These are phyloP conservation scores for Lagopus muta DNA, from an alignment of 2,113 vertebrate species.

Conservation along the genomic window DNA sequence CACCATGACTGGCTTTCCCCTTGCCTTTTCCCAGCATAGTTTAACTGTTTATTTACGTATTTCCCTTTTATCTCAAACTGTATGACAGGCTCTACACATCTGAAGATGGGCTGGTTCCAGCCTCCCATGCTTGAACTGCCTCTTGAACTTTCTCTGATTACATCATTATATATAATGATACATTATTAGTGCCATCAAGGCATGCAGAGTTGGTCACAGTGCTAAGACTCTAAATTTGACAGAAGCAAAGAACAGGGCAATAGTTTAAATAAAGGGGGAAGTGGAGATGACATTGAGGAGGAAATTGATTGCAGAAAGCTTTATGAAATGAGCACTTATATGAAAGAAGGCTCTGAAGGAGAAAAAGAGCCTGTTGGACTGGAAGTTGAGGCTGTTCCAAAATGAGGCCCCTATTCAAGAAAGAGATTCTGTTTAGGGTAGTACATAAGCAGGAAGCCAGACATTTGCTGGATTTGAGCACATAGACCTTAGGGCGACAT, in stretches of 20 bases:
- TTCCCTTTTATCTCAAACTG: slow-evolving; percentile 7
- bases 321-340: slow-evolving; percentile 39
- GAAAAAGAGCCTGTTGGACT: slow-evolving; percentile 6
- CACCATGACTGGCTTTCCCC: neutral
- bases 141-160: slow-evolving; percentile 69
- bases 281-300: slow-evolving; percentile 54
- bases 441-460: neutral
- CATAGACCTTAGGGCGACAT: neutral
- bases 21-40: neutral
- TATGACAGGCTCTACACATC: neutral
- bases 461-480: neutral
- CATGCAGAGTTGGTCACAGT: slow-evolving; percentile 40
- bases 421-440: neutral
- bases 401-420: neutral
- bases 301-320: slow-evolving; percentile 64
- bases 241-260: slow-evolving; percentile 47
- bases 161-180: slow-evolving; percentile 58
- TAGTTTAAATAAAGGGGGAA: slow-evolving; percentile 62
- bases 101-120: slow-evolving; percentile 35
- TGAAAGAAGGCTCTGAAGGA: slow-evolving; percentile 36
- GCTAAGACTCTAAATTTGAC: slow-evolving; percentile 42
- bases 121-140: slow-evolving; percentile 42
- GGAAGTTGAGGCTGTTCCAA: slow-evolving; percentile 15
- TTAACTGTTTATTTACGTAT: slow-evolving; percentile 44
- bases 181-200: slow-evolving; percentile 60